Conservation (phyloP, 2,113 vertebrate species). For the Cisticola juncidis region DNA sequence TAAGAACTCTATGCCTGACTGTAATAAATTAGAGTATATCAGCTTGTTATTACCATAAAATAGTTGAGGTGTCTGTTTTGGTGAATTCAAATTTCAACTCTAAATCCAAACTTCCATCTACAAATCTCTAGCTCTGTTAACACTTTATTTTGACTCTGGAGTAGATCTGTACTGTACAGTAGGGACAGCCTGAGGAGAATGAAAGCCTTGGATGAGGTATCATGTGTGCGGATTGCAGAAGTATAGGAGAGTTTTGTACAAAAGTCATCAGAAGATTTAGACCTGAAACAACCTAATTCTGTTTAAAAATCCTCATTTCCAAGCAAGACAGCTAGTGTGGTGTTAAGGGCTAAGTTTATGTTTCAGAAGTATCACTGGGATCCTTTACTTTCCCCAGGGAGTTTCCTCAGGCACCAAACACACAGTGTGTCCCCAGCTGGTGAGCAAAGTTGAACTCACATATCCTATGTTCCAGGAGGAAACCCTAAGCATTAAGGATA, state of each 20-base stretch:
- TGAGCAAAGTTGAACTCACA: background rate
- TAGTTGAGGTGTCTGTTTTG: background rate
- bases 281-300: background rate
- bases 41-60: background rate
- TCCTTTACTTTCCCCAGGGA: background rate
- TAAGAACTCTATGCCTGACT: background rate
- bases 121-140: background rate
- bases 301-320: background rate
- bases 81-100: background rate
- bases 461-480: background rate
- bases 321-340: background rate
- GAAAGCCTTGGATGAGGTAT: background rate
- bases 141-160: background rate
- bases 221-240: background rate
- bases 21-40: background rate
- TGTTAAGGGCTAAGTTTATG: background rate
- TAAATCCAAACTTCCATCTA: background rate
- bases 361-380: background rate
- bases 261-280: background rate
- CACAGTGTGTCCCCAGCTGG: accelerated
- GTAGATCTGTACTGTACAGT: background rate
- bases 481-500: background rate
- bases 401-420: background rate
- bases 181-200: background rate
- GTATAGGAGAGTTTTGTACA: background rate